Percentiles rank a stretch among this genome's conserved stretches.
These are phyloP conservation scores for Seriola rivoliana DNA, from an alignment of 2,113 vertebrate genomes.

Conservation along the genomic window DNA sequence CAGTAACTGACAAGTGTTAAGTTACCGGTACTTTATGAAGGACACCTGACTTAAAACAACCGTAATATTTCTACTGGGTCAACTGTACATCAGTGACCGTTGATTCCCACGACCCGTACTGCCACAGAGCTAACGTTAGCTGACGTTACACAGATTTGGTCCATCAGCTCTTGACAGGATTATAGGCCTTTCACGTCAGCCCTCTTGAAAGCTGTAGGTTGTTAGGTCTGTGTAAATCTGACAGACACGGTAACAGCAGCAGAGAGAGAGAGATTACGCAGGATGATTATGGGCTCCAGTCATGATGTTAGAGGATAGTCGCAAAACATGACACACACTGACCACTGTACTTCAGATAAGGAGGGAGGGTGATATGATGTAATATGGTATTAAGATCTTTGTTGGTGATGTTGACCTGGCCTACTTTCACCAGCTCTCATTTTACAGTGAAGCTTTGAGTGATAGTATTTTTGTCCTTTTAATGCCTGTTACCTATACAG, in stretches of 20 bases:
- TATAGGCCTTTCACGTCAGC: constrained; percentile 34
- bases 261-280: constrained; percentile 12
- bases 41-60: not conserved
- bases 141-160: constrained; percentile 22
- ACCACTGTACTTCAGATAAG: not conserved
- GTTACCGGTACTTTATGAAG: not conserved
- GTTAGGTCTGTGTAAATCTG: constrained; percentile 2
- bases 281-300: not conserved
- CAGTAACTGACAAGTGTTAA: not conserved
- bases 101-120: not conserved
- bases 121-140: constrained; percentile 6
- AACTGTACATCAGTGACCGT: not conserved
- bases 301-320: constrained; percentile 23
- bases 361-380: constrained; percentile 20
- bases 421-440: constrained; percentile 3
- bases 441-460: not conserved
- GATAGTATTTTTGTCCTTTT: not conserved
- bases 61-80: not conserved
- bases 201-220: constrained; percentile 5
- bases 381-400: constrained; percentile 36
- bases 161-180: constrained; percentile 57
- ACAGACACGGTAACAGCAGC: not conserved
- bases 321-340: not conserved
- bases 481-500: not conserved
- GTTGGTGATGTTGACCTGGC: constrained; percentile 29